These are phyloP conservation scores for Chrosomus eos DNA, from an alignment of 2,797 vertebrate genomes.

Conservation along the genomic window DNA sequence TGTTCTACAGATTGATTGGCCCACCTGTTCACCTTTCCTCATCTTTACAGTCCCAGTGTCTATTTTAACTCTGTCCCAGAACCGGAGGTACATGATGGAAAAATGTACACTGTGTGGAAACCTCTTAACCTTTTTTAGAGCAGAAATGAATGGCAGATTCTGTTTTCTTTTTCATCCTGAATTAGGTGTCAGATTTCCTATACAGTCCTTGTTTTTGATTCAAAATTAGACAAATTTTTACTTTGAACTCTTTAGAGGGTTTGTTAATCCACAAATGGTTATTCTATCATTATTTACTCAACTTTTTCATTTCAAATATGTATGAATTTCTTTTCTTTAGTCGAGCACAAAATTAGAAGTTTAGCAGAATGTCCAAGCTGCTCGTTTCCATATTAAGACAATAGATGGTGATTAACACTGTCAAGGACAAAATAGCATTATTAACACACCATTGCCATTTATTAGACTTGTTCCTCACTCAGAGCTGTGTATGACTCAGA, in stretches of 20 bases:
- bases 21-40: conserved; percentile 43
- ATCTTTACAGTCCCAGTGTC: conserved; percentile 31
- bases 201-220: conserved; percentile 1
- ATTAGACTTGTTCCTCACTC: not conserved
- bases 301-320: not conserved
- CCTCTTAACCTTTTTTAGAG: conserved; percentile 42
- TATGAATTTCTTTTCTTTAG: not conserved
- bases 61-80: conserved; percentile 46
- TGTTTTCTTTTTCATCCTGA: not conserved
- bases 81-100: conserved; percentile 23
- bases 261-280: not conserved
- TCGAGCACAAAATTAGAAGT: not conserved
- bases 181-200: not conserved
- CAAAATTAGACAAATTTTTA: not conserved
- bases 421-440: not conserved
- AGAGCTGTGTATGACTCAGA: not conserved
- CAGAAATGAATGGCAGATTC: not conserved
- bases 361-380: not conserved
- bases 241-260: not conserved
- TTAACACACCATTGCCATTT: not conserved
- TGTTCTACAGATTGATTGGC: conserved; percentile 47
- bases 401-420: not conserved
- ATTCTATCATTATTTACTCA: not conserved
- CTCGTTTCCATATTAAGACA: not conserved
- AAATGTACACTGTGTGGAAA: conserved; percentile 16